phyloP scores from a whole-genome alignment of 1,140 invertebrate genomes.

The Drosophila sp. region DNA sequence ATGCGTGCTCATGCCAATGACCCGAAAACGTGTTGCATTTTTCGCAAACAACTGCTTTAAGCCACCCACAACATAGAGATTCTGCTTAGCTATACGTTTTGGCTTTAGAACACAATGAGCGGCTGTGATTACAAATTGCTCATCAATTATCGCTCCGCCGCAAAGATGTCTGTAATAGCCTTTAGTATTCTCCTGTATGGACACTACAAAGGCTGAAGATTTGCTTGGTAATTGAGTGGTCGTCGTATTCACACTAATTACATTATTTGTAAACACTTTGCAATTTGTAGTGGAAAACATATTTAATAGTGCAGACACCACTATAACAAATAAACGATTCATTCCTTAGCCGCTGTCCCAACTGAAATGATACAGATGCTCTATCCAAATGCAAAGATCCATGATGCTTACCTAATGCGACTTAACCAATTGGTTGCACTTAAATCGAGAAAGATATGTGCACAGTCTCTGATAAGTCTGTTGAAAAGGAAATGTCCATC shows the following conservation, averaged over 20 bases:
- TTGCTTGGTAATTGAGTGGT: not conserved
- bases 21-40: slow-evolving; percentile 9
- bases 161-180: slow-evolving; percentile 53
- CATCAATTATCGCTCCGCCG: slow-evolving; percentile 51
- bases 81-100: not conserved
- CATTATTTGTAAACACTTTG: not conserved
- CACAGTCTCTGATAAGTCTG: no score
- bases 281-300: not conserved
- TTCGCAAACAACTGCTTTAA: slow-evolving; percentile 19
- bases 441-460: no score
- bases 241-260: not conserved
- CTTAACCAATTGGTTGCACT: not conserved
- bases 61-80: slow-evolving; percentile 36
- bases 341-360: not conserved
- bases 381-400: not conserved
- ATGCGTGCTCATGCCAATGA: slow-evolving; percentile 24
- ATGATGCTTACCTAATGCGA: not conserved
- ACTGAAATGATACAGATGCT: not conserved
- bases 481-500: no score
- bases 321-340: not conserved
- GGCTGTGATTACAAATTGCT: slow-evolving; percentile 42
- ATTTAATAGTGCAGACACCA: not conserved
- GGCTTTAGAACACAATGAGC: slow-evolving; percentile 53
- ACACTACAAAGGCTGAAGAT: slow-evolving; percentile 52
- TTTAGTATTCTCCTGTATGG: slow-evolving; percentile 34